Percentiles rank a stretch among this genome's conserved stretches.
Evolutionary conservation across 2,888 invertebrate species (phyloP).

Genomic region (Diploptera punctata): DNA sequence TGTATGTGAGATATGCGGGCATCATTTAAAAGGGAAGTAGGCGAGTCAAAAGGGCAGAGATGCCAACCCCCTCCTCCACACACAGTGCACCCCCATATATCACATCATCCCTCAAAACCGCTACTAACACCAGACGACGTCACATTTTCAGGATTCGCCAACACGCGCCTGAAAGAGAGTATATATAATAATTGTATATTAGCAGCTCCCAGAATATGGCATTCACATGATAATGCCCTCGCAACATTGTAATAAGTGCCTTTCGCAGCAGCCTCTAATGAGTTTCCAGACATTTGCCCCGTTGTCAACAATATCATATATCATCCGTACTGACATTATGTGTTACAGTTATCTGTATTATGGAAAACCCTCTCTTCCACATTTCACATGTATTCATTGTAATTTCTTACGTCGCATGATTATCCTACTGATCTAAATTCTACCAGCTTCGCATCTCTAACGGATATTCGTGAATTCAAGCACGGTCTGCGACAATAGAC

Average conservation of each 20-base stretch:
- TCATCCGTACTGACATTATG: too few species aligned
- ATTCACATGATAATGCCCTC: constrained; percentile 32
- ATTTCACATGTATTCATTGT: too few species aligned
- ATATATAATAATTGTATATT: not conserved
- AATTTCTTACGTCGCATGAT: too few species aligned
- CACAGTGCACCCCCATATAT: constrained; percentile 14
- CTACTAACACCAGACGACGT: not conserved
- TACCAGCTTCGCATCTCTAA: too few species aligned
- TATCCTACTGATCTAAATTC: too few species aligned
- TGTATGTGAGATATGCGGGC: not conserved
- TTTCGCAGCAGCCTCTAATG: too few species aligned
- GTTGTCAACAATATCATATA: too few species aligned
- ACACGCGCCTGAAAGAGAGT: not conserved
- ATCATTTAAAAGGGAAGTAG: constrained; percentile 17
- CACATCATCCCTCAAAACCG: not conserved
- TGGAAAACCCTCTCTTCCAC: too few species aligned
- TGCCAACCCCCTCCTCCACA: not conserved
- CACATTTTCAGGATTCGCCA: not conserved
- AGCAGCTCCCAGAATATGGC: not conserved
- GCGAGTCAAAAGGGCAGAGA: constrained; percentile 1
- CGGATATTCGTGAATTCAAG: too few species aligned
- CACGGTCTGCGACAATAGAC: too few species aligned
- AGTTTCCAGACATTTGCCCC: too few species aligned
- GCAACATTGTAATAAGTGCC: not conserved
- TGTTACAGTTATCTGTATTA: too few species aligned